phyloP scores from a whole-genome alignment of 2,888 invertebrate species.

The Eugnorisma glareosa region DNA sequence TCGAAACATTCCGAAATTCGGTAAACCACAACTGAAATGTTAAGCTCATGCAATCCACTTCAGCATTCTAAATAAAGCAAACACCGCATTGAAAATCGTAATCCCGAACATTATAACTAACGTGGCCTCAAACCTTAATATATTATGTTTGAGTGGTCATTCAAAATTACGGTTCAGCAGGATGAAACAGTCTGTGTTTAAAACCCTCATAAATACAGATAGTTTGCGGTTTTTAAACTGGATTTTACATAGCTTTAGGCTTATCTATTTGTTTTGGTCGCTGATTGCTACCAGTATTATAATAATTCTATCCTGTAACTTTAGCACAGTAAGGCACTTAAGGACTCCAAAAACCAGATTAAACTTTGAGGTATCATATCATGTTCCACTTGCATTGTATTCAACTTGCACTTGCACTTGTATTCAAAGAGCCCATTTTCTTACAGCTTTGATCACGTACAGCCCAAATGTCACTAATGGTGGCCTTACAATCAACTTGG shows the following conservation, averaged over 20 bases:
- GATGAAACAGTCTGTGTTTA: slow-evolving; percentile 4
- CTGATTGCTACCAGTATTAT: background rate
- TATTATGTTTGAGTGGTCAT: slow-evolving; percentile 21
- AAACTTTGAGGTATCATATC: background rate
- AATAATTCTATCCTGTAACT: background rate
- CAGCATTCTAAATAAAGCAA: background rate
- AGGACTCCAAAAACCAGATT: background rate
- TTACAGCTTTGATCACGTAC: background rate
- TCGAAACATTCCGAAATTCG: background rate
- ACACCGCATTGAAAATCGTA: slow-evolving; percentile 17
- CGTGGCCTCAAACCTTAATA: slow-evolving; percentile 6
- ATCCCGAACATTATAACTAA: slow-evolving; percentile 11
- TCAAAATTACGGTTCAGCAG: slow-evolving; percentile 30
- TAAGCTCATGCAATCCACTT: background rate
- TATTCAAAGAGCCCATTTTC: background rate
- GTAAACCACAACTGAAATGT: background rate
- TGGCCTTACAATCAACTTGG: background rate
- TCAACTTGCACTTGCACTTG: too few relatives aligned
- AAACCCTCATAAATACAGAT: slow-evolving; percentile 44
- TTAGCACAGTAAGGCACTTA: background rate
- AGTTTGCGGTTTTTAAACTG: slow-evolving; percentile 36
- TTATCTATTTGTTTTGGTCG: slow-evolving; percentile 10
- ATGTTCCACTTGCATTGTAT: background rate
- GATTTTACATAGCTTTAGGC: slow-evolving; percentile 1
- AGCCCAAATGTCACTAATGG: background rate